phyloP scores from a whole-genome alignment of 2,888 invertebrate species.

The Cheilosia scutellata region DNA sequence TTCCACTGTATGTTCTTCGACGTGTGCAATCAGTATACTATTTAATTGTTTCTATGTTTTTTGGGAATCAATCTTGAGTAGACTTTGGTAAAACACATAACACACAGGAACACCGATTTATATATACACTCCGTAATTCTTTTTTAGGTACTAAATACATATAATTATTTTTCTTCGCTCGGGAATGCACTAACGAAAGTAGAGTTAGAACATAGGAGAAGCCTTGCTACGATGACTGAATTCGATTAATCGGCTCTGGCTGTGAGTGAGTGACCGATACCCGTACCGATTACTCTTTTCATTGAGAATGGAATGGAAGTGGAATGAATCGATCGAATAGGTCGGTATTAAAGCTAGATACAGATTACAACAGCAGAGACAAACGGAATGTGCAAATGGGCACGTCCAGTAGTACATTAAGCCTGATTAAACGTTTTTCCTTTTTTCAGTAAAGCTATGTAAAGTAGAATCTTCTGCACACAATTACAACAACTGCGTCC shows the following conservation, averaged over 20 bases:
- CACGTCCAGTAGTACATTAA: no score
- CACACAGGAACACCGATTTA: constrained; percentile 9
- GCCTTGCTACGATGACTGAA: constrained; percentile 53
- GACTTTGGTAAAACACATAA: constrained; percentile 43
- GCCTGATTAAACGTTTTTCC: no score
- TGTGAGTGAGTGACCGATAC: constrained; percentile 35
- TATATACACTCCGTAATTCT: constrained; percentile 13
- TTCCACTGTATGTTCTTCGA: constrained; percentile 5
- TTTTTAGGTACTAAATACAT: not conserved
- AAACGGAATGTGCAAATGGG: no score
- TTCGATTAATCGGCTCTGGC: constrained; percentile 37
- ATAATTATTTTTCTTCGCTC: not conserved
- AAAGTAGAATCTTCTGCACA: no score
- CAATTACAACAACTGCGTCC: no score
- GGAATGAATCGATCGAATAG: constrained; percentile 11
- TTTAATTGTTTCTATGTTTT: constrained; percentile 20
- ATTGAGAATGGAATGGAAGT: constrained; percentile 4
- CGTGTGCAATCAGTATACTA: not conserved
- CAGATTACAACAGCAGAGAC: no score
- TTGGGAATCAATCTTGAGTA: constrained; percentile 20
- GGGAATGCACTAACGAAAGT: constrained; percentile 25
- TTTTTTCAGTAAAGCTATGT: no score
- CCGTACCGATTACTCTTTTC: not conserved
- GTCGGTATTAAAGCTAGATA: no score
- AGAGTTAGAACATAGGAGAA: constrained; percentile 17